These are phyloP conservation scores for Scomber scombrus DNA, from an alignment of 2,113 vertebrate species.

Conservation along the genomic window DNA sequence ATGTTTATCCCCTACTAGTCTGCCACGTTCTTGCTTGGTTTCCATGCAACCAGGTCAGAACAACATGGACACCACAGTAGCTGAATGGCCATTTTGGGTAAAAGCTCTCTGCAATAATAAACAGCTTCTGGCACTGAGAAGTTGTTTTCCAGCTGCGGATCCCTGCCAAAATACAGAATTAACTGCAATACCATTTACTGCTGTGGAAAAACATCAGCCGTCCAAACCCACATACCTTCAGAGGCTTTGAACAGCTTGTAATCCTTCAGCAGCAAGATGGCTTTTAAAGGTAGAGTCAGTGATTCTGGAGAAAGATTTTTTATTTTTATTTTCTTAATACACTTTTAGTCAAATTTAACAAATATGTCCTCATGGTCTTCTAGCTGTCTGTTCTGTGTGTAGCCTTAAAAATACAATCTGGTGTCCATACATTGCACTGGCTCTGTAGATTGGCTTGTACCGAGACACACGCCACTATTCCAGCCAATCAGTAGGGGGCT, in stretches of 20 bases:
- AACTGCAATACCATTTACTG: slow-evolving; percentile 82
- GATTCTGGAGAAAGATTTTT: too few species aligned
- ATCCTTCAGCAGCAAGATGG: slow-evolving; percentile 76
- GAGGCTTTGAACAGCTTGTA: slow-evolving; percentile 81
- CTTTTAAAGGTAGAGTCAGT: slow-evolving; percentile 24
- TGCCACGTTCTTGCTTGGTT: slow-evolving; percentile 72
- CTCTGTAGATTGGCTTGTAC: too few species aligned
- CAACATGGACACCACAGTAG: slow-evolving; percentile 79
- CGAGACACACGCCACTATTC: too few species aligned
- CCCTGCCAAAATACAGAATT: slow-evolving; percentile 81
- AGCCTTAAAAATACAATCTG: too few species aligned
- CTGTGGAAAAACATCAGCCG: slow-evolving; percentile 81
- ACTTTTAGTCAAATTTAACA: too few species aligned
- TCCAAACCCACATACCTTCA: slow-evolving; percentile 81
- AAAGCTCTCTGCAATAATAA: slow-evolving; percentile 81
- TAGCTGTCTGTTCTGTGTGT: too few species aligned
- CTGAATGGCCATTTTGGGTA: slow-evolving; percentile 85
- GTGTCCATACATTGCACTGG: too few species aligned
- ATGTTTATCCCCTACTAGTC: slow-evolving; percentile 64
- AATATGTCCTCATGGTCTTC: too few species aligned
- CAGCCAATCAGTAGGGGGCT: too few species aligned
- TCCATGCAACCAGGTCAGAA: slow-evolving; percentile 78
- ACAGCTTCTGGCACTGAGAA: slow-evolving; percentile 79
- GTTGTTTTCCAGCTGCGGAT: slow-evolving; percentile 81
- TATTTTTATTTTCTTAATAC: too few species aligned